These are phyloP conservation scores for human DNA, from an alignment of 2,113 vertebrate species.

Conservation along the genomic window GRCh38 chr5:92393501-92394000, in stretches of 20 bases:
- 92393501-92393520: background rate
- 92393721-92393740: background rate
- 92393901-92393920: background rate
- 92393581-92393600: background rate
- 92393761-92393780: background rate
- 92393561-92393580: background rate
- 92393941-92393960: background rate
- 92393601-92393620: background rate
- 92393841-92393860: background rate
- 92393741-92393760: background rate
- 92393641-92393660: background rate
- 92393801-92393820: background rate
- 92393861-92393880: background rate
- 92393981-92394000: background rate
- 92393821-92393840: rapidly evolving
- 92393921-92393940: background rate
- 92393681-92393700: background rate
- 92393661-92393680: background rate
- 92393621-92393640: background rate
- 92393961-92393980: background rate
- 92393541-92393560: background rate
- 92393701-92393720: background rate
- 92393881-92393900: background rate
- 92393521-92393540: background rate
- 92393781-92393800: background rate